Conservation (phyloP, 1,140 invertebrate species). For the Lepidurus packardi region DNA sequence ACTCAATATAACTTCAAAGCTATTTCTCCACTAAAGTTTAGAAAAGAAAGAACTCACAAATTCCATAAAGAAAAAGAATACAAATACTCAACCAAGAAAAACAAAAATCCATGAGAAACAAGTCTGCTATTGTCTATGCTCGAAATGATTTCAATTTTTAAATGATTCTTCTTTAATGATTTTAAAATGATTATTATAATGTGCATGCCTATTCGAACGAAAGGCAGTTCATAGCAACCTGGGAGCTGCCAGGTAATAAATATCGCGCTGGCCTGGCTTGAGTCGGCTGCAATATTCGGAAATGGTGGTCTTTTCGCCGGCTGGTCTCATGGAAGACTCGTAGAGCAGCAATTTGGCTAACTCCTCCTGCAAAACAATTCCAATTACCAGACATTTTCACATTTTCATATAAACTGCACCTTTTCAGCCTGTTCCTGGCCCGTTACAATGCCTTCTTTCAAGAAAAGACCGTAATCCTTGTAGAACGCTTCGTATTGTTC, state of each 20-base stretch:
- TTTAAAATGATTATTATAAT: too few species aligned
- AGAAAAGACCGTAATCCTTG: conserved; percentile 82
- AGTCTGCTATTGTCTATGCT: too few species aligned
- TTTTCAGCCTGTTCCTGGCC: conserved; percentile 71
- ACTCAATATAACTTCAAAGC: conserved; percentile 26
- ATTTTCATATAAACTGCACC: conserved; percentile 47
- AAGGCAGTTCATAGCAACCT: conserved; percentile 52
- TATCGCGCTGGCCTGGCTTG: conserved; percentile 69
- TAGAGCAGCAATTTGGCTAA: conserved; percentile 85
- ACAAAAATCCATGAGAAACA: too few species aligned
- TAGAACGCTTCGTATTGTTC: conserved; percentile 82
- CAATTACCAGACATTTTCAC: not conserved
- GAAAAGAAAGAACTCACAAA: not conserved
- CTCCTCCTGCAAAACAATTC: conserved; percentile 62
- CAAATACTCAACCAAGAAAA: too few species aligned
- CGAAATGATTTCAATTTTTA: too few species aligned
- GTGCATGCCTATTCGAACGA: too few species aligned
- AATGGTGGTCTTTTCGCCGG: conserved; percentile 71
- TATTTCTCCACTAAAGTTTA: not conserved
- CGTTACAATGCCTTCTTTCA: conserved; percentile 91
- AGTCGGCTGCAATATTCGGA: conserved; percentile 66
- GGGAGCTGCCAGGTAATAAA: conserved; percentile 90
- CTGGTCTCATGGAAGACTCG: conserved; percentile 74
- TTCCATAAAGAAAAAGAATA: too few species aligned
- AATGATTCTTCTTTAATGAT: too few species aligned